These are phyloP conservation scores for Dorcus hopei DNA, from an alignment of 2,888 invertebrate genomes.

Conservation along the genomic window DNA sequence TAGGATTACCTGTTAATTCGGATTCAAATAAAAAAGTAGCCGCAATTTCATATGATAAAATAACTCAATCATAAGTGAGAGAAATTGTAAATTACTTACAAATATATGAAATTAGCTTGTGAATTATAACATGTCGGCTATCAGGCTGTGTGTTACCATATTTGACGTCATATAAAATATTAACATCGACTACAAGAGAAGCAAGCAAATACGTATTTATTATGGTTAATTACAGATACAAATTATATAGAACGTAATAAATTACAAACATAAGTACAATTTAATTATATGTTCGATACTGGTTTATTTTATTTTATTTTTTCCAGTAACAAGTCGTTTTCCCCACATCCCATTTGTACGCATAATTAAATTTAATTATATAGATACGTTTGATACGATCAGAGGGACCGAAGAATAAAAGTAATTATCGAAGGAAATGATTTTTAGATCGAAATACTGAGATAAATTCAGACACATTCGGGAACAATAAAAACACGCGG, in stretches of 20 bases:
- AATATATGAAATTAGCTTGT: neutral
- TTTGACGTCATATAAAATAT: neutral
- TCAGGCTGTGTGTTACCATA: neutral
- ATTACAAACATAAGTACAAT: slow-evolving; percentile 49
- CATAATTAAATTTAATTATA: slow-evolving; percentile 28
- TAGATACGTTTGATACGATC: slow-evolving; percentile 36
- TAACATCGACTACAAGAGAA: neutral
- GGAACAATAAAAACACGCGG: slow-evolving; percentile 11
- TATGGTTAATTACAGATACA: slow-evolving; percentile 41
- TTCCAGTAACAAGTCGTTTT: slow-evolving; percentile 19
- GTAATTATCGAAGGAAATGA: slow-evolving; percentile 35
- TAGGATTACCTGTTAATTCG: too few relatives aligned
- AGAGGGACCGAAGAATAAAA: slow-evolving; percentile 30
- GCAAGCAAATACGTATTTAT: slow-evolving; percentile 21
- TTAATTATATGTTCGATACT: slow-evolving; percentile 42
- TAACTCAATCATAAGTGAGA: neutral
- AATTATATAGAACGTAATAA: slow-evolving; percentile 48
- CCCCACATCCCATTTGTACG: slow-evolving; percentile 21
- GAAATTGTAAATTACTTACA: neutral
- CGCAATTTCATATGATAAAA: too few relatives aligned
- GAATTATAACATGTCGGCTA: slow-evolving; percentile 1
- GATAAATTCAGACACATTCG: slow-evolving; percentile 13
- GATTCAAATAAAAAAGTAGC: too few relatives aligned
- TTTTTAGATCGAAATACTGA: slow-evolving; percentile 24
- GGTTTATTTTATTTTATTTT: slow-evolving; percentile 6